Evolutionary conservation across 2,113 vertebrate genomes (phyloP), one percentile per base, ranked within the genome.

Genomic region (Channa maculata): DNA sequence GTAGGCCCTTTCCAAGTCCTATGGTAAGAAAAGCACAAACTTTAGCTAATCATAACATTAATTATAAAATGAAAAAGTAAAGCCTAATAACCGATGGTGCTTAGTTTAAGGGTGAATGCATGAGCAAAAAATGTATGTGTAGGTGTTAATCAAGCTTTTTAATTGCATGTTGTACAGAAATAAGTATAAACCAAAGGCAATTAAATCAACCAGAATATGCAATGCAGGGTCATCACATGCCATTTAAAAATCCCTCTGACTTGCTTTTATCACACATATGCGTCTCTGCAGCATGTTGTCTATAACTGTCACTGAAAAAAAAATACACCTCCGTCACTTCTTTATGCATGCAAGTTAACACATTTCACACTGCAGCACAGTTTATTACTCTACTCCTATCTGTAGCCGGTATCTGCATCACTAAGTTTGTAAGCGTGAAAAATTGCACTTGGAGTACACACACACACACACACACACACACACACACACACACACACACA

Each of bases 311-410:
- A 52, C 61, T 61, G 39, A 37, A 60, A 48, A 37, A 60, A 48
- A 64, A 41, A 43, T 59, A 57, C 49, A 45, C 66, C 67, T 24
- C 60, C 52, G 57, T 71, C 39, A 50, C 57, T 41, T 13, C 39
- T 49, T 46, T 15, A 36, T 37, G 61, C 24, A 85, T 66, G 44
- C 53, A 64, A 74, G 75, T 73, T 67, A 73, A 71, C 39, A 55
- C 55, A 53, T 65, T 76, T 73, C 38, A 65, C 64, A 64, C 65
- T 59, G 58, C 51, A 34, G 45, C 49, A 43, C 43, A 8, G 14
- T 73, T 59, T 77, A 69, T 68, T 67, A n/a, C 54, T 73, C 49
- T 24, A 38, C 38, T 64, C 10, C 60, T 15, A 44, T 48, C 3
- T 69, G 50, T 6, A 48, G 44, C 55, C 44, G 73, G 43, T 58